Conservation (phyloP, 1,140 invertebrate genomes). For the Habropoda laboriosa region DNA sequence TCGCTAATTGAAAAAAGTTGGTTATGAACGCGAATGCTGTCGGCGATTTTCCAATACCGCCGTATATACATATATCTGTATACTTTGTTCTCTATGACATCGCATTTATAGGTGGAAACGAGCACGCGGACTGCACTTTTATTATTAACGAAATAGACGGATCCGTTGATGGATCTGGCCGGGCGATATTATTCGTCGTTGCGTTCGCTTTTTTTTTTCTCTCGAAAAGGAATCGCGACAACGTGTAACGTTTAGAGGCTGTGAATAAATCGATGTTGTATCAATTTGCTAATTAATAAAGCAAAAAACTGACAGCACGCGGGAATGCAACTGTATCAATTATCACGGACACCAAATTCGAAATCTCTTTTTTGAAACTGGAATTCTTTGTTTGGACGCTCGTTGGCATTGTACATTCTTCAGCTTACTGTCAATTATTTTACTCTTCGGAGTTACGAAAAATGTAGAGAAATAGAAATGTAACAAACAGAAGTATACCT, state of each 20-base stretch:
- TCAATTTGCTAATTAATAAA: slow-evolving; percentile 43
- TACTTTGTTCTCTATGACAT: slow-evolving; percentile 5
- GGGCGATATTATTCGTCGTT: slow-evolving; percentile 33
- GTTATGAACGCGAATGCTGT: slow-evolving; percentile 3
- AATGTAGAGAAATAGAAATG: no score
- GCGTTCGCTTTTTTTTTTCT: slow-evolving; percentile 1
- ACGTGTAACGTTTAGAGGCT: slow-evolving; percentile 21
- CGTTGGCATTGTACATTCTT: background rate
- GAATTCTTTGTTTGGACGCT: no score
- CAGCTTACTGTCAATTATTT: no score
- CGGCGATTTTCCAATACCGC: slow-evolving; percentile 9
- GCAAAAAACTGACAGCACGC: background rate
- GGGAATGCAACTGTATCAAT: background rate
- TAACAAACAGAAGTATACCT: no score
- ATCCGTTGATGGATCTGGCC: slow-evolving; percentile 26
- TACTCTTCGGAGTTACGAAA: no score
- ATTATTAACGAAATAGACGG: slow-evolving; percentile 52
- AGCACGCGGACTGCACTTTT: slow-evolving; percentile 29
- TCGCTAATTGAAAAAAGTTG: slow-evolving; percentile 35
- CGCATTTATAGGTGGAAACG: slow-evolving; percentile 3
- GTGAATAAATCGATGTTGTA: background rate
- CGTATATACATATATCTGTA: background rate
- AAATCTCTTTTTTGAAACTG: no score
- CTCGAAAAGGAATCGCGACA: background rate
- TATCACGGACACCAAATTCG: background rate